These are phyloP conservation scores for Dryadula phaetusa DNA, from an alignment of 2,888 invertebrate species.

Conservation along the genomic window DNA sequence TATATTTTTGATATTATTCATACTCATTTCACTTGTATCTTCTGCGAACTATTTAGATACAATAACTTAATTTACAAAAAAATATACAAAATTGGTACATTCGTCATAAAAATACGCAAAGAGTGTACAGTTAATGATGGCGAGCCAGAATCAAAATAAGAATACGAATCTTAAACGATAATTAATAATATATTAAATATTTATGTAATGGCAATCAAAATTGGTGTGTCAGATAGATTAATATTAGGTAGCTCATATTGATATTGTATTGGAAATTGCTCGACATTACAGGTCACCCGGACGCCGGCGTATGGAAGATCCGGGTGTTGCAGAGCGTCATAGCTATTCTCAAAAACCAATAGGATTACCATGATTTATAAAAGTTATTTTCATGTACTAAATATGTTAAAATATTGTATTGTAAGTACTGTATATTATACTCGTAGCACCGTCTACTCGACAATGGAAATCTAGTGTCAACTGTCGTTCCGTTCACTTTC, in stretches of 20 bases:
- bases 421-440: too few species aligned
- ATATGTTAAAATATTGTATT: too few species aligned
- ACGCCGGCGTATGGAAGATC: constrained; percentile 21
- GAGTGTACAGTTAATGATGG: not conserved
- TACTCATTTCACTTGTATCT: too few species aligned
- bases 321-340: constrained; percentile 30
- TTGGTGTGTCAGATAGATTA: not conserved
- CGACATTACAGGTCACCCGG: constrained; percentile 6
- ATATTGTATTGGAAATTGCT: constrained; percentile 20
- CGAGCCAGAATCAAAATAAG: not conserved
- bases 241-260: constrained; percentile 8
- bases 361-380: constrained; percentile 26
- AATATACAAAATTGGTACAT: too few species aligned
- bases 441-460: too few species aligned
- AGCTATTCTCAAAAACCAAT: constrained; percentile 32
- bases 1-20: too few species aligned
- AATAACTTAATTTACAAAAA: too few species aligned
- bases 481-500: too few species aligned
- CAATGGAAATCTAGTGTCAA: too few species aligned
- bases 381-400: too few species aligned
- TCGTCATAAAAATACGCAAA: too few species aligned
- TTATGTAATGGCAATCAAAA: not conserved
- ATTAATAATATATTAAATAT: not conserved
- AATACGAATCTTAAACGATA: not conserved
- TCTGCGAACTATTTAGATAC: too few species aligned